These are phyloP conservation scores for Sphenodon punctatus DNA, from an alignment of 2,797 vertebrate genomes.

Conservation along the genomic window DNA sequence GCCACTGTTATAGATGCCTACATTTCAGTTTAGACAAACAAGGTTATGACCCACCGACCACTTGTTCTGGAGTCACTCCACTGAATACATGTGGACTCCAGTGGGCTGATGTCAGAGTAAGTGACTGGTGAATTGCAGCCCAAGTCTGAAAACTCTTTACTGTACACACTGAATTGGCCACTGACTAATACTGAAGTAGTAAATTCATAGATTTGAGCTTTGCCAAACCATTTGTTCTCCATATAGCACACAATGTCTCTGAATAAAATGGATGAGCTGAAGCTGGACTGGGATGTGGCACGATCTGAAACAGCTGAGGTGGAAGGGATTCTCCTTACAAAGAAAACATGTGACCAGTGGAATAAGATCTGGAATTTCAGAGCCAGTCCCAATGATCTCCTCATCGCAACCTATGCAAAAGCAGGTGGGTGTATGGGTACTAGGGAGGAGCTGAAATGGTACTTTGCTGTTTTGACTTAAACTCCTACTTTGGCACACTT, in stretches of 20 bases:
- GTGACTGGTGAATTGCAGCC: too few species aligned
- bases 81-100: too few species aligned
- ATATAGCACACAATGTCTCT: not conserved
- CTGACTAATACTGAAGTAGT: not conserved
- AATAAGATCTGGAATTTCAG: constrained; percentile 70
- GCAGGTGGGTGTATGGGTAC: constrained; percentile 65
- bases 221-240: not conserved
- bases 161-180: not conserved
- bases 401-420: constrained; percentile 73
- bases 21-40: not conserved
- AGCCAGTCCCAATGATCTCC: constrained; percentile 73
- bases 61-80: too few species aligned
- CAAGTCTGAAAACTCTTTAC: too few species aligned
- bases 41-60: not conserved
- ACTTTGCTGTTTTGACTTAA: not conserved
- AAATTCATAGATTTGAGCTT: not conserved
- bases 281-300: not conserved
- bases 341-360: not conserved
- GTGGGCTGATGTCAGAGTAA: too few species aligned
- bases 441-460: not conserved
- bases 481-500: not conserved
- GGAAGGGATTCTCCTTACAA: constrained; percentile 44
- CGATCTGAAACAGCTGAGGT: constrained; percentile 17
- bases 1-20: not conserved
- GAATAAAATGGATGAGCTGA: constrained; percentile 57